Evolutionary conservation across 2,113 vertebrate genomes (phyloP).

Genomic region (Macaca nemestrina): DNA sequence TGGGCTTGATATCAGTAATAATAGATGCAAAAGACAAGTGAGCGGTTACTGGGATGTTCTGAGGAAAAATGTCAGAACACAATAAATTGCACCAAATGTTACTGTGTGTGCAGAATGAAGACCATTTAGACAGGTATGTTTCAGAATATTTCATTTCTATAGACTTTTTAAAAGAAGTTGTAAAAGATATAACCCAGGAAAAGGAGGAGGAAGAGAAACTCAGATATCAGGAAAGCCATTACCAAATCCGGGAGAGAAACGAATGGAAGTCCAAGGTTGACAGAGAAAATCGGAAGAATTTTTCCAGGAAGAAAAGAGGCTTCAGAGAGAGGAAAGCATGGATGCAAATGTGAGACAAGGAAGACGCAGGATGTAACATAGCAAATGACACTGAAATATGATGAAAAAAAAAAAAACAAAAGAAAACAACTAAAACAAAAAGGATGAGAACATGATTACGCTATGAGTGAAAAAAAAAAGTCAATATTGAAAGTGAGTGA

Average conservation of each 20-base stretch:
- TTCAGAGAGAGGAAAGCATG: neutral
- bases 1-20: neutral
- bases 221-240: neutral
- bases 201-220: neutral
- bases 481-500: neutral
- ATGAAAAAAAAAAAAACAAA: neutral
- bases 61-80: neutral
- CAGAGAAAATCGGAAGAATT: neutral
- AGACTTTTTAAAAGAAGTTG: neutral
- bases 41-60: neutral
- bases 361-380: neutral
- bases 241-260: neutral
- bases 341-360: neutral
- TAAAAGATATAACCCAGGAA: neutral
- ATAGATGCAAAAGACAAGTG: neutral
- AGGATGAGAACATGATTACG: neutral
- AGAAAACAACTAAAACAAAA: neutral
- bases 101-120: neutral
- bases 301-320: neutral
- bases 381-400: neutral
- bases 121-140: neutral
- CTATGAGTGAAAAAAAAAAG: neutral
- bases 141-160: neutral
- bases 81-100: neutral
- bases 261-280: neutral